Conservation (phyloP, 2,888 invertebrate species). For the Spodoptera picta region DNA sequence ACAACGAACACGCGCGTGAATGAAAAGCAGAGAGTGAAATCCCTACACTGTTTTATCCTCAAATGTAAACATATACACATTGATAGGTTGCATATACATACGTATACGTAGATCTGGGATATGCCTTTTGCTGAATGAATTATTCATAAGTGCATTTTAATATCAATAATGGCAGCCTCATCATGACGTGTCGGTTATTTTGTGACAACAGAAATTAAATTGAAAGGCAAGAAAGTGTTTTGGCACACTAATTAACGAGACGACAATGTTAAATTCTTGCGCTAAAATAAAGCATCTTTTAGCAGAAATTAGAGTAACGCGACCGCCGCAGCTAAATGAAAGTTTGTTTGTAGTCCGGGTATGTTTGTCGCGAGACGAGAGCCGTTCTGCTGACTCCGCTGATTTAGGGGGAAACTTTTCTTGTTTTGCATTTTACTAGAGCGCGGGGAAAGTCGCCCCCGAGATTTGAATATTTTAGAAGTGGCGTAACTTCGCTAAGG, state of each 20-base stretch:
- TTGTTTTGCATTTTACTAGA: conserved; percentile 85
- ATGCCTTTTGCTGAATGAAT: conserved; percentile 18
- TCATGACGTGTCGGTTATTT: conserved; percentile 18
- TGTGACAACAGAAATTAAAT: conserved; percentile 17
- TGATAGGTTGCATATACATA: background rate
- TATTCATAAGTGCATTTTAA: conserved; percentile 40
- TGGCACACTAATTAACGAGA: conserved; percentile 53
- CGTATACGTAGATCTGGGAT: conserved; percentile 1
- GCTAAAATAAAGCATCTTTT: conserved; percentile 54
- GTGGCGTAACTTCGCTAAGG: conserved; percentile 77
- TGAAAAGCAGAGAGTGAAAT: conserved; percentile 32
- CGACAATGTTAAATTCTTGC: conserved; percentile 39
- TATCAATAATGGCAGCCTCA: conserved; percentile 26
- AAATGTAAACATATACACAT: too few species aligned
- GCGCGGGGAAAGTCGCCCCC: conserved; percentile 79
- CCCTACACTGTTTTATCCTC: conserved; percentile 19
- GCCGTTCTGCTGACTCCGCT: conserved; percentile 72
- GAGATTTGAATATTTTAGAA: conserved; percentile 86
- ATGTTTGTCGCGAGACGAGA: conserved; percentile 70
- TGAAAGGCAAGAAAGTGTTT: conserved; percentile 38
- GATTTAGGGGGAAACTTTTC: conserved; percentile 85
- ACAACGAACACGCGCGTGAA: conserved; percentile 22
- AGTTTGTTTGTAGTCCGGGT: conserved; percentile 81
- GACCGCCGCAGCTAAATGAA: conserved; percentile 71
- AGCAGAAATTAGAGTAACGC: conserved; percentile 64